phyloP scores from a whole-genome alignment of 2,888 invertebrate genomes.

The Apotomis capreana region DNA sequence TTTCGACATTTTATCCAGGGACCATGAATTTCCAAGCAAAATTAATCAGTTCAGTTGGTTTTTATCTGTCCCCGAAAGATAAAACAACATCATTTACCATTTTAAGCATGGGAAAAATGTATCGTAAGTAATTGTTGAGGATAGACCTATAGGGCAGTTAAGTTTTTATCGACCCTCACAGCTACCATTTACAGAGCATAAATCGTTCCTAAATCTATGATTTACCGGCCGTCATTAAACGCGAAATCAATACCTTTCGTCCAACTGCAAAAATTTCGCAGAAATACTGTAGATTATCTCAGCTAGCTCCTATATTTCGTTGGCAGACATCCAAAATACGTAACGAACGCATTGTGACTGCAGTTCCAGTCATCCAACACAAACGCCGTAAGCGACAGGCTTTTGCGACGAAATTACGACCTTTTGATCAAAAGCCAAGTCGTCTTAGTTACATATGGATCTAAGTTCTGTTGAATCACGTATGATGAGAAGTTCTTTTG shows the following conservation, averaged over 20 bases:
- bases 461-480: not conserved
- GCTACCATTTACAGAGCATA: not conserved
- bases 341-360: constrained; percentile 71
- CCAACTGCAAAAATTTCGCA: not conserved
- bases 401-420: not conserved
- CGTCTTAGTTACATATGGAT: not conserved
- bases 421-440: not conserved
- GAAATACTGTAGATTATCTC: constrained; percentile 26
- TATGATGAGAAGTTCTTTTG: not conserved
- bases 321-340: constrained; percentile 65
- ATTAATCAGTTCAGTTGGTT: too few relatives aligned
- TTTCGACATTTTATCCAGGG: too few relatives aligned
- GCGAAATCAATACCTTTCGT: not conserved
- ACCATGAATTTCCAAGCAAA: too few relatives aligned
- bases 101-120: too few relatives aligned
- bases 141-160: too few relatives aligned
- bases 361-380: constrained; percentile 41
- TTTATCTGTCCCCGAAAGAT: too few relatives aligned
- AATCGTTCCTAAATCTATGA: not conserved
- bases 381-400: constrained; percentile 3
- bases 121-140: too few relatives aligned
- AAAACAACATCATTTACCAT: too few relatives aligned
- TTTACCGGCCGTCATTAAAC: not conserved
- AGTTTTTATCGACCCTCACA: too few relatives aligned
- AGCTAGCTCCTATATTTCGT: constrained; percentile 46